Evolutionary conservation across 2,797 vertebrate species (phyloP), one percentile per base, ranked within the genome.

Genomic region (Gastrophryne carolinensis): DNA sequence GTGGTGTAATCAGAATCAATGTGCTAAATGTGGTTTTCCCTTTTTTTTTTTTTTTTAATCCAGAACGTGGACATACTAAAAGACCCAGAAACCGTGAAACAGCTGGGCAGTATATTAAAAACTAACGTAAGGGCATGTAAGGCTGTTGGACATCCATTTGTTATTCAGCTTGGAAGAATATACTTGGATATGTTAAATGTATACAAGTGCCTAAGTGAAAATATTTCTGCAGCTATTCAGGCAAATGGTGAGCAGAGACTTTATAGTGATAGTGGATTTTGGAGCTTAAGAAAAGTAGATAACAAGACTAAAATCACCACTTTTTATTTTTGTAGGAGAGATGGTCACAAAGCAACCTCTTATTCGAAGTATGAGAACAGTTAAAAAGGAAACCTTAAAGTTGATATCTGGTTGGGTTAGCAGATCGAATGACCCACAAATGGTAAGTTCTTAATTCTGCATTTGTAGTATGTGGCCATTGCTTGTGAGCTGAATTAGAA

Each of bases 181-280:
- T 99, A 99, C 89, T 93, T 99, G 80, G 98, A 99, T 92, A 99
- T 99, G 98, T 93, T 99, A 82, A 99, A 99, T 79, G 98, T 99
- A 73, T 99, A 99, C 87, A 99, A 99, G 94, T 99, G 98, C 94
- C 96, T 99, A 85, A 99, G 98, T 83, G 98, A 99, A 90, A 99
- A 99, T 86, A 99, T 99, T 88, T 99, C 98, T 75, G 96, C 98
- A 82, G 97, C 96, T 84, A 95, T 99, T 83, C 97, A 98, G 86
- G 96, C 96, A 82, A 99, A 99, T 24, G 98, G 98, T 99, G 85
- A 89, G 86, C 3, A 1, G n/a, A 21, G 7, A 17, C 7, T 15
- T 39, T 30, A 13, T 60, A 4, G 2, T 26, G 4, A 4, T 5
- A 15, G 10, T 17, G 15, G 61, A 5, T 4, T 12, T 23, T 50